Percentiles rank a stretch among this genome's conserved stretches.
Evolutionary conservation across 2,797 vertebrate genomes (phyloP).

Genomic region (Acanthurus leucopareius): DNA sequence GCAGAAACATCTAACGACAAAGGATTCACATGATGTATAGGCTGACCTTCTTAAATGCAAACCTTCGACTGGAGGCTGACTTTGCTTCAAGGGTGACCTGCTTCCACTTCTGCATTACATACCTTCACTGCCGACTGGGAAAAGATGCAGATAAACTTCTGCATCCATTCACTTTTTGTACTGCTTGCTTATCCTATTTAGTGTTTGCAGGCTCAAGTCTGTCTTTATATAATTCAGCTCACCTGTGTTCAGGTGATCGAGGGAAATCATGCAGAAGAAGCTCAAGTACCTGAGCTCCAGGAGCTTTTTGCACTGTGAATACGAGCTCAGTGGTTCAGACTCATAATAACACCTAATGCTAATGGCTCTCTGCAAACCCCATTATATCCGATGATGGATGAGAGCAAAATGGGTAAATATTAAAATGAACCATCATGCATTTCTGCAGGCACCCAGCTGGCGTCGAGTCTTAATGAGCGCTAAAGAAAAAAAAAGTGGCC

Average conservation of each 20-base stretch:
- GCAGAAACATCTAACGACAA: not conserved
- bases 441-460: constrained; percentile 57
- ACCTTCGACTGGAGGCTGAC: constrained; percentile 17
- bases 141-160: constrained; percentile 18
- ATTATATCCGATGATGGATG: constrained; percentile 45
- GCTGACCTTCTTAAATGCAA: constrained; percentile 12
- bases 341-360: constrained; percentile 37
- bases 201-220: not conserved
- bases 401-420: constrained; percentile 52
- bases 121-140: not conserved
- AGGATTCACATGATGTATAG: not conserved
- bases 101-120: constrained; percentile 35
- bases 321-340: not conserved
- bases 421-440: constrained; percentile 57
- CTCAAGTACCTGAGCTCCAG: not conserved
- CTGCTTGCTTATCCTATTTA: not conserved
- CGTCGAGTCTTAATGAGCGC: constrained; percentile 54
- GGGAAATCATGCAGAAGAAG: not conserved
- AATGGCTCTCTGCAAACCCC: constrained; percentile 42
- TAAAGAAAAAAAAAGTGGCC: constrained; percentile 43
- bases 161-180: constrained; percentile 8
- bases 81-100: constrained; percentile 53
- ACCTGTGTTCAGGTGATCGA: too few relatives aligned
- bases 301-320: not conserved
- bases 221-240: too few relatives aligned